Conservation (phyloP, 2,888 invertebrate species). For the Oxyscelio sp. region DNA sequence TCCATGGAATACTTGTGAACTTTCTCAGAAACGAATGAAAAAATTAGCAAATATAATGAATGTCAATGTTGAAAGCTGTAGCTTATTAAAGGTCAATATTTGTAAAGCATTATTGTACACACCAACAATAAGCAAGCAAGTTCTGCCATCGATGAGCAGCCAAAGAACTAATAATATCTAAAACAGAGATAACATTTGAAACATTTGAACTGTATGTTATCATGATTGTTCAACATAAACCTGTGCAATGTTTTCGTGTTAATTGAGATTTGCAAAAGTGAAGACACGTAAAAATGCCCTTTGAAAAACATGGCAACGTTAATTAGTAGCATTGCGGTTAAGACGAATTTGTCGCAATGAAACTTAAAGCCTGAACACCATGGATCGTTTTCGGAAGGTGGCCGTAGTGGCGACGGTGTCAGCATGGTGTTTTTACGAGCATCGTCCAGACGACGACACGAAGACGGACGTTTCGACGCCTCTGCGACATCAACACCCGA, state of each 20-base stretch:
- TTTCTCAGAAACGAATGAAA: neutral
- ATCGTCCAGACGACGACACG: neutral
- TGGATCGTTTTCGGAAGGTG: slow-evolving; percentile 23
- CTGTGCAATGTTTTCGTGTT: no score
- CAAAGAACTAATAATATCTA: slow-evolving; percentile 67
- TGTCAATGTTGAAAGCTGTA: slow-evolving; percentile 41
- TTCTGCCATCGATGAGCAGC: slow-evolving; percentile 61
- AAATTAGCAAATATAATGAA: neutral
- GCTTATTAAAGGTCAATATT: slow-evolving; percentile 50
- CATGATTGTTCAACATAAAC: no score
- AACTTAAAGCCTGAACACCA: neutral
- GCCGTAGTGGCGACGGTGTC: slow-evolving; percentile 72
- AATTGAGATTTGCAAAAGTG: neutral
- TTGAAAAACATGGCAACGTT: slow-evolving; percentile 20
- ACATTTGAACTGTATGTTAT: slow-evolving; percentile 11
- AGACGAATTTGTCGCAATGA: no score
- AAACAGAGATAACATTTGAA: slow-evolving; percentile 57
- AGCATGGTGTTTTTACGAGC: slow-evolving; percentile 11
- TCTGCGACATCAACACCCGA: slow-evolving; percentile 44
- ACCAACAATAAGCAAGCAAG: slow-evolving; percentile 69
- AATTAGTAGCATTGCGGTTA: slow-evolving; percentile 7
- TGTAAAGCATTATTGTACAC: slow-evolving; percentile 68
- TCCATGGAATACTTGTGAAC: no score
- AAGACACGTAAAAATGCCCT: neutral
- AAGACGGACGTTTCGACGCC: neutral